Evolutionary conservation across 2,797 vertebrate species (phyloP).

Genomic region (Caiman crocodilus): DNA sequence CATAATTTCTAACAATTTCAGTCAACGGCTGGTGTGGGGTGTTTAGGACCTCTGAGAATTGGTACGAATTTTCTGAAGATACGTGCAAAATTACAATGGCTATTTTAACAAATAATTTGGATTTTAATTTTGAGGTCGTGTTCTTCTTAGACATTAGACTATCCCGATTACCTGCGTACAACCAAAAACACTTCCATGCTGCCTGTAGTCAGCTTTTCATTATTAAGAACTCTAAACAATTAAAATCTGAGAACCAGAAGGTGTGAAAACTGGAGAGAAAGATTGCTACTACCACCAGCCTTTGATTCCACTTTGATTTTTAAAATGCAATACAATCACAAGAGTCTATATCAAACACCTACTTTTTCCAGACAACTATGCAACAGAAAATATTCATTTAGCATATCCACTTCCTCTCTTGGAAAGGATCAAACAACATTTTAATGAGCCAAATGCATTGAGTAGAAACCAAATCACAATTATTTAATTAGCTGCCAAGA

Average conservation of each 20-base stretch:
- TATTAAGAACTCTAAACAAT: neutral
- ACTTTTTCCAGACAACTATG: neutral
- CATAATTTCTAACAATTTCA: neutral
- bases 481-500: neutral
- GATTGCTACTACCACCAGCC: neutral
- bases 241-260: neutral
- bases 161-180: neutral
- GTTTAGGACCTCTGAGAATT: neutral
- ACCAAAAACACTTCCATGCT: neutral
- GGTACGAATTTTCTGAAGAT: neutral
- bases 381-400: neutral
- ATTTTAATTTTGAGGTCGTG: neutral
- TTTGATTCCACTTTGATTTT: neutral
- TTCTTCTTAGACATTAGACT: neutral
- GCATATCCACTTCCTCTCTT: neutral
- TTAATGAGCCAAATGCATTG: slow-evolving; percentile 18
- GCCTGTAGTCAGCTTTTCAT: neutral
- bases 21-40: rapidly evolving
- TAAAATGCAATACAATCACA: neutral
- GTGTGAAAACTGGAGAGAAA: neutral
- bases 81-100: neutral
- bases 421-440: slow-evolving; percentile 33
- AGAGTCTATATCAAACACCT: neutral
- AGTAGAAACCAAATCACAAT: neutral
- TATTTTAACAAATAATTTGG: neutral